These are phyloP conservation scores for Asobara japonica DNA, from an alignment of 1,140 invertebrate genomes.

Conservation along the genomic window DNA sequence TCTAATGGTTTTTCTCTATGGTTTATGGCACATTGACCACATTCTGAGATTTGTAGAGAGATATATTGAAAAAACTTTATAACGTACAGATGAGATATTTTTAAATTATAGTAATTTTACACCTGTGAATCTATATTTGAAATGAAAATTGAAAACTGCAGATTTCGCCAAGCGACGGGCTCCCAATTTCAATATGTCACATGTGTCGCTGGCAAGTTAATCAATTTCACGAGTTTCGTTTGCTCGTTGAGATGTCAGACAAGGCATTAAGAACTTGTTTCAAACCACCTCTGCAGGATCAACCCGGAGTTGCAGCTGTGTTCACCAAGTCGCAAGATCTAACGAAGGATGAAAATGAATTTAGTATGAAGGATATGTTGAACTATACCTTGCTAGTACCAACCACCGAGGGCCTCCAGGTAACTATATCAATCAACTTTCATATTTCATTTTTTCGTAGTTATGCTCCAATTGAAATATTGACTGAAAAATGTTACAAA, in stretches of 20 bases:
- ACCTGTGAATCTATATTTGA: slow-evolving; percentile 14
- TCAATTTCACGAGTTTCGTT: slow-evolving; percentile 46
- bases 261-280: slow-evolving; percentile 43
- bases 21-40: slow-evolving; percentile 24
- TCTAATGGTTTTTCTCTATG: too few species aligned
- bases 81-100: too few species aligned
- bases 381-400: slow-evolving; percentile 30
- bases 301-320: too few species aligned
- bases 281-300: slow-evolving; percentile 20
- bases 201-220: slow-evolving; percentile 43
- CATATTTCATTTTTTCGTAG: background rate
- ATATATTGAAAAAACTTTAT: too few species aligned
- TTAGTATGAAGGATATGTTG: background rate
- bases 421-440: slow-evolving; percentile 20
- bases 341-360: background rate
- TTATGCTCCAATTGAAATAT: background rate
- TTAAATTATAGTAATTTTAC: too few species aligned
- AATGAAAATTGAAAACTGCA: slow-evolving; percentile 28
- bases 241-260: slow-evolving; percentile 48
- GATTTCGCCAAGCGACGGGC: slow-evolving; percentile 41
- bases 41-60: too few species aligned
- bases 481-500: background rate
- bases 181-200: slow-evolving; percentile 45
- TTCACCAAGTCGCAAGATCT: slow-evolving; percentile 36
- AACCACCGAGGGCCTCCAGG: slow-evolving; percentile 35